Evolutionary conservation across 2,888 invertebrate species (phyloP).

Genomic region (Mesochorus sp.): DNA sequence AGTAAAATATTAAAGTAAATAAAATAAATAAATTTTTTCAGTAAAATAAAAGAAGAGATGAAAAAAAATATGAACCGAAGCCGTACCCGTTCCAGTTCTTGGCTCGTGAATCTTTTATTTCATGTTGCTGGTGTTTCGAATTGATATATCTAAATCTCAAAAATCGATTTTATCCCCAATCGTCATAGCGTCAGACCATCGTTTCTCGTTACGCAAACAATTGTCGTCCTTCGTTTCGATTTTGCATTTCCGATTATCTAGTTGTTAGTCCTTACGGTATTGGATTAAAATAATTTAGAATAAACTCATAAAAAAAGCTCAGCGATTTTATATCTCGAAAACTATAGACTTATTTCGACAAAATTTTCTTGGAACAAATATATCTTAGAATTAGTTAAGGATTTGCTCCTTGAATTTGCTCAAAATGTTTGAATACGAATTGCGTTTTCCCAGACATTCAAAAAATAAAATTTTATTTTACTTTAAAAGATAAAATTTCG

Average conservation of each 20-base stretch:
- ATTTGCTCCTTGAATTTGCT: too few relatives aligned
- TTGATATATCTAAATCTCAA: conserved; percentile 66
- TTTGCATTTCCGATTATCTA: conserved; percentile 68
- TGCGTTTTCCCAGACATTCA: too few relatives aligned
- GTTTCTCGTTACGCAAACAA: conserved; percentile 59
- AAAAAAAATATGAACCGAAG: conserved; percentile 35
- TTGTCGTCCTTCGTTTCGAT: conserved; percentile 58
- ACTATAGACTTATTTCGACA: too few relatives aligned
- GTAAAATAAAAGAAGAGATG: neutral
- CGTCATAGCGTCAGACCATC: conserved; percentile 59
- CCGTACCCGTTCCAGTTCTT: conserved; percentile 78
- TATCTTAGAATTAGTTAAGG: too few relatives aligned
- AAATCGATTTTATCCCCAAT: conserved; percentile 61
- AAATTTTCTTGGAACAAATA: too few relatives aligned
- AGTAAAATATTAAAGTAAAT: neutral
- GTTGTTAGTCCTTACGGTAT: conserved; percentile 68
- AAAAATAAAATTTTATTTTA: too few relatives aligned
- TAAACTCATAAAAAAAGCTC: too few relatives aligned
- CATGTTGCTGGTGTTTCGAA: conserved; percentile 55
- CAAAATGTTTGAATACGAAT: too few relatives aligned
- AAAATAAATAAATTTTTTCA: neutral
- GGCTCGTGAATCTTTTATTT: conserved; percentile 56
- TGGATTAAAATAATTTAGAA: too few relatives aligned
- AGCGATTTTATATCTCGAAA: too few relatives aligned
- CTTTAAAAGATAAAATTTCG: too few relatives aligned